These are phyloP conservation scores for Hirtodrosophila duncani DNA, from an alignment of 2,888 invertebrate genomes.

Conservation along the genomic window DNA sequence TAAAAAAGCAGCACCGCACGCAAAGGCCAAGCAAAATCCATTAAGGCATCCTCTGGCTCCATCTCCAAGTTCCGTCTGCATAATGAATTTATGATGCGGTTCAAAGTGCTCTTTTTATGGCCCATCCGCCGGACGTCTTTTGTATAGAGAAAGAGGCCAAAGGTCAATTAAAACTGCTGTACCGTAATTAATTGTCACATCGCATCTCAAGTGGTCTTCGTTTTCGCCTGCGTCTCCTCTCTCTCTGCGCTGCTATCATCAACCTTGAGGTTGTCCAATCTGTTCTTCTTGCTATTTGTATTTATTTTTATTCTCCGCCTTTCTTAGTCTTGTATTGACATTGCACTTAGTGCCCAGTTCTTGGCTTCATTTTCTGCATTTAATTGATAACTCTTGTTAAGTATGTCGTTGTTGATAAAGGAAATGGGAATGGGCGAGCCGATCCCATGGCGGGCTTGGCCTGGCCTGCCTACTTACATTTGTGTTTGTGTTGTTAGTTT, in stretches of 20 bases:
- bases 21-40: conserved; percentile 62
- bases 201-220: conserved; percentile 3
- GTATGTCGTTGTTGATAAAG: conserved; percentile 45
- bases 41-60: conserved; percentile 40
- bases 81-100: conserved; percentile 43
- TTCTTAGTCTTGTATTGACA: conserved; percentile 57
- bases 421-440: conserved; percentile 34
- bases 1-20: too few species aligned
- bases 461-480: too few species aligned
- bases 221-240: conserved; percentile 1
- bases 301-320: conserved; percentile 27
- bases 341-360: conserved; percentile 43
- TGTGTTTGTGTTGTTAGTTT: conserved; percentile 42
- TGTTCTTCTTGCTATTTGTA: conserved; percentile 8
- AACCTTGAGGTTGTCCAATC: too few species aligned
- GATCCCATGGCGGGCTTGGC: too few species aligned
- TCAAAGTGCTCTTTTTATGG: conserved; percentile 23
- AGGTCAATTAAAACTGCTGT: conserved; percentile 64
- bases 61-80: conserved; percentile 27
- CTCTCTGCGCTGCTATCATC: too few species aligned
- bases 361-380: conserved; percentile 41
- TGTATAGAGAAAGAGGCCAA: too few species aligned
- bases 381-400: conserved; percentile 61
- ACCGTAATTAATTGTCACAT: conserved; percentile 43
- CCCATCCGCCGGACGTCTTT: conserved; percentile 31